These are phyloP conservation scores for Mormyrops boulengeri DNA, from an alignment of 2,797 vertebrate genomes.

Conservation along the genomic window DNA sequence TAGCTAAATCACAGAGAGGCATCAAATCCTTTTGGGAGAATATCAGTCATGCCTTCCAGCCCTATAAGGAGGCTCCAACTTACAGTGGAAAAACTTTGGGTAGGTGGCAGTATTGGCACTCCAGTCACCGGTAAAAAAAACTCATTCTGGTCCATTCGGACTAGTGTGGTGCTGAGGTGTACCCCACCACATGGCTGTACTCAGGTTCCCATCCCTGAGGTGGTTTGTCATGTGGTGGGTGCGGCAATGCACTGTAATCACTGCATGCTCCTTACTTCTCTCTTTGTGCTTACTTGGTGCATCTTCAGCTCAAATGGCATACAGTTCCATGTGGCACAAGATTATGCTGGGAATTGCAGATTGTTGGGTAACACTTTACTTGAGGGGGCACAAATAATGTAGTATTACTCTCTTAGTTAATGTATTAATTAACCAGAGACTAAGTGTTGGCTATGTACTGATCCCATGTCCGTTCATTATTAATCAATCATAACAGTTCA, in stretches of 20 bases:
- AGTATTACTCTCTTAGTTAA: neutral
- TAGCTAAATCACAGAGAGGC: neutral
- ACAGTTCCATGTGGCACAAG: neutral
- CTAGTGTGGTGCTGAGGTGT: no score
- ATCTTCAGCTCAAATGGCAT: neutral
- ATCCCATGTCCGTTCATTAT: neutral
- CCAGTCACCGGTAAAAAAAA: no score
- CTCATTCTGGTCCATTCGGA: no score
- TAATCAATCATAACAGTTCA: neutral
- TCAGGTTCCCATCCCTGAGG: no score
- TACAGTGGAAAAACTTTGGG: no score
- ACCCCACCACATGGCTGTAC: no score
- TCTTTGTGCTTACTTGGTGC: neutral
- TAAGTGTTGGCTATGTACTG: neutral
- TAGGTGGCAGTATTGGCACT: no score
- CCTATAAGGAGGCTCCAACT: no score
- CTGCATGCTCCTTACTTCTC: no score
- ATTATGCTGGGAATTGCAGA: neutral
- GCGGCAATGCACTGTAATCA: no score
- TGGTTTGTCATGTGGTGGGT: no score
- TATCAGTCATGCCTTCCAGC: neutral
- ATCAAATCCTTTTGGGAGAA: neutral
- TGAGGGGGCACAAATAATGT: neutral
- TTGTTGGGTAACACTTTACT: neutral
- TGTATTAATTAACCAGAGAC: neutral